phyloP scores from a whole-genome alignment of 2,113 vertebrate genomes.

The Pelecanus crispus region DNA sequence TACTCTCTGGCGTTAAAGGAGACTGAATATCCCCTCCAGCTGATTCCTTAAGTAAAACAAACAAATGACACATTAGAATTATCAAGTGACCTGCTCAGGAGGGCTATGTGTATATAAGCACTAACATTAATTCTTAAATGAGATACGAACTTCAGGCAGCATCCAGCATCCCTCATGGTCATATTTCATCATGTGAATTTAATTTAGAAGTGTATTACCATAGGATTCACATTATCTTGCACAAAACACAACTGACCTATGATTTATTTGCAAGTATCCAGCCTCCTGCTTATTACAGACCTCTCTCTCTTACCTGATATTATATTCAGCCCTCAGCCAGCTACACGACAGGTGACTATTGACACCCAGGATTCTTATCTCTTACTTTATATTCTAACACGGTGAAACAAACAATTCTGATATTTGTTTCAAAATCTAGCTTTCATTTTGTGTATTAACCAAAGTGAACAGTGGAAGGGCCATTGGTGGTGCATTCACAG shows the following conservation, averaged over 20 bases:
- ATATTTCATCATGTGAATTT: background rate
- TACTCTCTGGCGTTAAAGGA: conserved; percentile 88
- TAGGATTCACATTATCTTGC: background rate
- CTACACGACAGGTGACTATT: background rate
- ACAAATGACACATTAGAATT: background rate
- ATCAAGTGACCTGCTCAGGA: background rate
- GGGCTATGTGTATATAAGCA: background rate
- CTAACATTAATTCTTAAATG: background rate
- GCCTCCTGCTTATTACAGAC: background rate
- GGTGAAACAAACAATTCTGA: background rate
- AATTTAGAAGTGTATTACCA: background rate
- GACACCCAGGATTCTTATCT: background rate
- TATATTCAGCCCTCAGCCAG: background rate
- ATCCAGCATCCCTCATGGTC: background rate
- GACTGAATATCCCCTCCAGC: conserved; percentile 85
- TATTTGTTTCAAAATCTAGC: background rate
- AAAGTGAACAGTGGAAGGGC: background rate
- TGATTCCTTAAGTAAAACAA: conserved; percentile 79
- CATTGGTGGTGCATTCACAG: background rate
- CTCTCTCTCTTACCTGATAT: background rate
- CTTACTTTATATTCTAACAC: background rate
- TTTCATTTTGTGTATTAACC: background rate
- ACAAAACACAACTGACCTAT: background rate
- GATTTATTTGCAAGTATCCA: background rate
- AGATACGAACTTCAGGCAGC: background rate